A percentile compares a stretch with the other conserved stretches of the same genome.
Evolutionary conservation across 2,113 vertebrate genomes (phyloP).

Genomic region (Campylomormyrus numenius): DNA sequence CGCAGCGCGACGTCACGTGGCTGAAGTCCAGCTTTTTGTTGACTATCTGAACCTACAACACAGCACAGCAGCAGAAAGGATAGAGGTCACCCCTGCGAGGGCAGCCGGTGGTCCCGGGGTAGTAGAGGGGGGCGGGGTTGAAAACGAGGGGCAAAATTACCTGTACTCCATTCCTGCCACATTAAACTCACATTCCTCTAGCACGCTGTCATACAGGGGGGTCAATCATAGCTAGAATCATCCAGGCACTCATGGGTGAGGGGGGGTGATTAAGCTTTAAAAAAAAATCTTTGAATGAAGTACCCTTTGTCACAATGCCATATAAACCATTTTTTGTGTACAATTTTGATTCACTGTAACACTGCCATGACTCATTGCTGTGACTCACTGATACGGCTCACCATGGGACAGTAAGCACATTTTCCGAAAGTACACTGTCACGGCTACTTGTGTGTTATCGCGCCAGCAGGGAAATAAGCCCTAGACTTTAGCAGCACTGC

Average conservation of each 20-base stretch:
- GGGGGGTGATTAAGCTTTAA: neutral
- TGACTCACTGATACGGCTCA: neutral
- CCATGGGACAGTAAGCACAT: neutral
- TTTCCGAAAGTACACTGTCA: neutral
- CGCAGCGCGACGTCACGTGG: slow-evolving; percentile 96
- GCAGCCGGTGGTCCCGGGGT: neutral
- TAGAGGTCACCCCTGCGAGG: slow-evolving; percentile 19
- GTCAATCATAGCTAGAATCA: neutral
- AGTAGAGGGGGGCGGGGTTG: neutral
- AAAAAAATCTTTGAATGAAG: neutral
- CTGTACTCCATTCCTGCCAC: neutral
- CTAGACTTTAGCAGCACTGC: neutral
- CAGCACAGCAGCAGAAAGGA: slow-evolving; percentile 67
- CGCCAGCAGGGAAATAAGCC: neutral
- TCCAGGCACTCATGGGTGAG: neutral
- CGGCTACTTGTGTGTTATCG: neutral
- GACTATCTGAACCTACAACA: slow-evolving; percentile 92
- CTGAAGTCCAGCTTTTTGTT: slow-evolving; percentile 99
- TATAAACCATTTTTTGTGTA: neutral
- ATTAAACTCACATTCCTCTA: neutral
- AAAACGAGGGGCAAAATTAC: neutral
- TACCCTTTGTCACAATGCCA: neutral
- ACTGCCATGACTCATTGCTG: neutral
- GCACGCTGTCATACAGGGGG: neutral
- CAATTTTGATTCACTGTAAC: neutral